Evolutionary conservation across 2,113 vertebrate genomes (phyloP), one percentile per base, ranked within the genome.

Genomic region (Odontophorus gujanensis): DNA sequence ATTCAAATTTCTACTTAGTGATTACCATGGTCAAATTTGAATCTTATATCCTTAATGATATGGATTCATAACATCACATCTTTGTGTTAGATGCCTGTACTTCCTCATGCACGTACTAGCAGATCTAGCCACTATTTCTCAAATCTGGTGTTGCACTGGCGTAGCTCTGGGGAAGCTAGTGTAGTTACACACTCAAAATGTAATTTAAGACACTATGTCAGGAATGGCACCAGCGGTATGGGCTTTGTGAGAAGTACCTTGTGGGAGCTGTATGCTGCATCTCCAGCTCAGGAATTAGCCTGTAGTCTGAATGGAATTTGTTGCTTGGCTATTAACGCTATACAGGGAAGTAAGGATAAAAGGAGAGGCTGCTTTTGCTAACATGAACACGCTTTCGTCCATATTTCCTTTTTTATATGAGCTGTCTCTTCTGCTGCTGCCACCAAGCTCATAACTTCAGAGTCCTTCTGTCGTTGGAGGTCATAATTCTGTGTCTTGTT

Each of bases 401-500:
- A 0, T 68, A 43, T 90, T 81, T 87, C 32, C 38, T 28, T 7
- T 85, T 68, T 75, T 22, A 30, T 51, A 22, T 36, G 80, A 79
- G 62, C 40, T 89, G 51, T 13, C 80, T 13, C 18, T 85, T 22
- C 38, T 71, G 16, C 14, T 74, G 38, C 53, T 34, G 34, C 88
- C 65, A 85, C 91, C 63, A 61, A 84, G 34, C 38, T 92, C 62
- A 24, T 85, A 51, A 69, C 79, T 71, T 66, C 77, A 26, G 59
- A 92, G 45, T 75, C 47, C 43, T 51, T 75, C 65, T 91, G 72
- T 62, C 75, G 55, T 48, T 61, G 62, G 18, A 36, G 55, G 20
- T 32, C 59, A 3, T 21, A 79, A 43, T 40, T 89, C 62, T 34
- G 57, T 8, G 58, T n/a, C 43, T 7, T 75, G 62, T 25, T 40